Conservation (phyloP, 1,140 invertebrate species). For the Thaumetopoea pityocampa region DNA sequence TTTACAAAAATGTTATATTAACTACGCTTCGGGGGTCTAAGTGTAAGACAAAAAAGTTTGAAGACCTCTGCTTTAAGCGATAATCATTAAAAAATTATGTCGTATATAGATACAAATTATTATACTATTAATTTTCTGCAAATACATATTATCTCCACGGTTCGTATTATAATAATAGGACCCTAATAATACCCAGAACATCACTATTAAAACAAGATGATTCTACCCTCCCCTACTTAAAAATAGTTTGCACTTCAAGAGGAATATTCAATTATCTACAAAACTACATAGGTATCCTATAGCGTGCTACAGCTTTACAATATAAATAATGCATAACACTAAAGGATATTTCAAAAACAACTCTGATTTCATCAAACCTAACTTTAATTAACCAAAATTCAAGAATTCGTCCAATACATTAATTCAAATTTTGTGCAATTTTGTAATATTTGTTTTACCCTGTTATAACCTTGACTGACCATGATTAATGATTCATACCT, state of each 20-base stretch:
- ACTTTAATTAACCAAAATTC: constrained; percentile 1
- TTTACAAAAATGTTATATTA: no score
- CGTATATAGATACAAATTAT: background rate
- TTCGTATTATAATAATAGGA: constrained; percentile 20
- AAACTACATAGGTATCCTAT: constrained; percentile 10
- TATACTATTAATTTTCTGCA: constrained; percentile 11
- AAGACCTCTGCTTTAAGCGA: no score
- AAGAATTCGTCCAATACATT: constrained; percentile 15
- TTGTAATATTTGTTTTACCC: constrained; percentile 40
- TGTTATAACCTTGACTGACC: constrained; percentile 50
- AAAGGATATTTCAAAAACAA: constrained; percentile 7
- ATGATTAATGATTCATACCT: constrained; percentile 20
- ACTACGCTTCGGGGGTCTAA: no score
- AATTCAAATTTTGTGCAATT: constrained; percentile 31
- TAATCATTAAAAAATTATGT: constrained; percentile 6
- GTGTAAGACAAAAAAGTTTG: no score
- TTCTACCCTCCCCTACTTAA: constrained; percentile 23
- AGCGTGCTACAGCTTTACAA: constrained; percentile 3
- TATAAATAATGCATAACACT: constrained; percentile 2
- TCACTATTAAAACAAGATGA: constrained; percentile 11
- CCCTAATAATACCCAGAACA: constrained; percentile 20
- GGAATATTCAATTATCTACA: constrained; percentile 10
- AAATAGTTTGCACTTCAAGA: constrained; percentile 29
- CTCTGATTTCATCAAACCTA: constrained; percentile 8
- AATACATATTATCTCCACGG: constrained; percentile 15